Percentiles rank a stretch among this genome's conserved stretches.
These are phyloP conservation scores for Sinocyclocheilus anophthalmus DNA, from an alignment of 2,113 vertebrate species.

Conservation along the genomic window DNA sequence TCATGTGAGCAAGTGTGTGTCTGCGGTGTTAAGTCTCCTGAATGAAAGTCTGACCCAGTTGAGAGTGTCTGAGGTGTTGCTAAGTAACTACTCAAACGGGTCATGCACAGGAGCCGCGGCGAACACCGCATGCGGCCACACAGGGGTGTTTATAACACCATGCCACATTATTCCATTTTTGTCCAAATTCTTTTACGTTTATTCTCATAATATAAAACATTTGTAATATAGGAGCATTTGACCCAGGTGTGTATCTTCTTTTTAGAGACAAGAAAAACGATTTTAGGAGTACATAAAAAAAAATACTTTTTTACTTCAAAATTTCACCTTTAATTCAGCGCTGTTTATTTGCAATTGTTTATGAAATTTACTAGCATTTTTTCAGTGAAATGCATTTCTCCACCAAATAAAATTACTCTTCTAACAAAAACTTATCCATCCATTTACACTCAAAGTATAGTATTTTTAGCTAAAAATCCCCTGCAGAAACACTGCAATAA, in stretches of 20 bases:
- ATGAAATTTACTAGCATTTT: no score
- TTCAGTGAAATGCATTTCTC: no score
- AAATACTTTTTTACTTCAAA: no score
- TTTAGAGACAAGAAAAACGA: no score
- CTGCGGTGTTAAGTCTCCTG: slow-evolving; percentile 33
- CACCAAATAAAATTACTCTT: no score
- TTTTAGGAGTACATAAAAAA: no score
- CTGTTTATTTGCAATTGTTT: no score
- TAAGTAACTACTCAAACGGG: slow-evolving; percentile 43
- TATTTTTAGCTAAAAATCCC: background rate
- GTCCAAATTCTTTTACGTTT: no score
- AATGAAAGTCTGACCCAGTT: slow-evolving; percentile 51
- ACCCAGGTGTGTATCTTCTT: no score
- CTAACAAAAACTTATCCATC: no score
- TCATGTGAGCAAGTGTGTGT: slow-evolving; percentile 27
- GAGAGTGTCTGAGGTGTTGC: slow-evolving; percentile 41
- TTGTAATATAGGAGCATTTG: no score
- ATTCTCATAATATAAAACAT: background rate
- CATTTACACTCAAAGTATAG: background rate
- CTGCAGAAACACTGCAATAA: background rate
- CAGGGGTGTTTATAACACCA: background rate
- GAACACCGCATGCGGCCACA: background rate
- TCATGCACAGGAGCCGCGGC: slow-evolving; percentile 37
- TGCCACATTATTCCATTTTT: slow-evolving; percentile 1
- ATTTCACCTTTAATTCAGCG: no score